Evolutionary conservation across 2,113 vertebrate species (phyloP).

Genomic region (Baryphthengus martii): DNA sequence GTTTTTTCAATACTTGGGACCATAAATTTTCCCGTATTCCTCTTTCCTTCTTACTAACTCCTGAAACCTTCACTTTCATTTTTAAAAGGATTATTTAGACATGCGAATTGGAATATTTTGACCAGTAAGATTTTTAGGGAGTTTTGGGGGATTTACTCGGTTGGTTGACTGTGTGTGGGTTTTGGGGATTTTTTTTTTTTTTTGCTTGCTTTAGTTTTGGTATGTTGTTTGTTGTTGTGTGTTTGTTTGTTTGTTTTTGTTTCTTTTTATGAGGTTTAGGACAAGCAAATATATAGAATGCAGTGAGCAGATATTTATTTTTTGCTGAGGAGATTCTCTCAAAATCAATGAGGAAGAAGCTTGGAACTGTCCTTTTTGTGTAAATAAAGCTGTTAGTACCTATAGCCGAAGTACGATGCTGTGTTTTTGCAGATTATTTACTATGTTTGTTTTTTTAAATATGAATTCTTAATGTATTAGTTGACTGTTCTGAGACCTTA

Average conservation of each 20-base stretch:
- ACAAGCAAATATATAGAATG: background rate
- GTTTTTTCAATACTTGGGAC: background rate
- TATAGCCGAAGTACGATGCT: background rate
- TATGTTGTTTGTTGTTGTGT: no score
- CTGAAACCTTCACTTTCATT: constrained; percentile 16
- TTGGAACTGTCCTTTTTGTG: background rate
- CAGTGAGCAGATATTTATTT: no score
- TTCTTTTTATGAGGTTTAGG: background rate
- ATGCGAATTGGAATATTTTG: background rate
- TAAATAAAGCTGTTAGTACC: background rate
- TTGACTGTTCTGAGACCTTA: background rate
- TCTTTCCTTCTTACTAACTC: background rate
- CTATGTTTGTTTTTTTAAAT: background rate
- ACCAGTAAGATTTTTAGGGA: background rate
- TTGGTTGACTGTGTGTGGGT: background rate
- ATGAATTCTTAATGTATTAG: background rate
- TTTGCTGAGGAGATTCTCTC: background rate
- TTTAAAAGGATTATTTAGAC: background rate
- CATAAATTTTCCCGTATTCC: background rate
- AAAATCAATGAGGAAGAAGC: background rate
- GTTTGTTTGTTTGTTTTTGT: no score
- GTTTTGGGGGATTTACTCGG: background rate
- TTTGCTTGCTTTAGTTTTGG: background rate
- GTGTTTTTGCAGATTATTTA: background rate
- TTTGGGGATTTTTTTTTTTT: background rate